Evolutionary conservation across 2,888 invertebrate species (phyloP).

Genomic region (Scotopteryx bipunctaria): DNA sequence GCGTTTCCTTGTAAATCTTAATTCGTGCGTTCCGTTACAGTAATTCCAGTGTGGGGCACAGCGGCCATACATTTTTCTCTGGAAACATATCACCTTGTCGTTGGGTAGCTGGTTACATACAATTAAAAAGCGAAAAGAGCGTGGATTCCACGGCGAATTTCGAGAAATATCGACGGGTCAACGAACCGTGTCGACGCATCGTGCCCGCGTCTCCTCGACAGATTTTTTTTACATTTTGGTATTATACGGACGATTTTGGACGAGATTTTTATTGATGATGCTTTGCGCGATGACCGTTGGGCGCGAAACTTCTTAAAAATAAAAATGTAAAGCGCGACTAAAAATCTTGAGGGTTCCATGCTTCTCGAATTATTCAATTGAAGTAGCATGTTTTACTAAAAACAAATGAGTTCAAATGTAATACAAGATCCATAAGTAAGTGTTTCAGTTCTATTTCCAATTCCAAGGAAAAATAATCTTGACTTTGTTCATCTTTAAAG

Average conservation of each 20-base stretch:
- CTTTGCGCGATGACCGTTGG: constrained; percentile 37
- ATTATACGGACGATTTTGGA: constrained; percentile 62
- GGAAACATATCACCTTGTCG: constrained; percentile 78
- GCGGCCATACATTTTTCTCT: constrained; percentile 64
- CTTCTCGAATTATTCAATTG: no score
- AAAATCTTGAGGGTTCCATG: no score
- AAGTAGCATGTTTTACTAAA: no score
- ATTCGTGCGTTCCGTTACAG: constrained; percentile 73
- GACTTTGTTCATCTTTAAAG: no score
- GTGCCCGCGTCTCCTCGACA: constrained; percentile 70
- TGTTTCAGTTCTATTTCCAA: no score
- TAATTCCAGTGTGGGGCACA: constrained; percentile 66
- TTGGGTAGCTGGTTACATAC: constrained; percentile 74
- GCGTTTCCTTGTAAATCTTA: constrained; percentile 68
- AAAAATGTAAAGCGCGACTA: neutral
- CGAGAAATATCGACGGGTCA: constrained; percentile 82
- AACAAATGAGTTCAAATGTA: no score
- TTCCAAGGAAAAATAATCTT: no score
- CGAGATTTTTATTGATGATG: constrained; percentile 53
- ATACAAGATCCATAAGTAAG: no score
- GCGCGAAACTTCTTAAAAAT: constrained; percentile 18
- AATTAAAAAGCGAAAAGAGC: constrained; percentile 82
- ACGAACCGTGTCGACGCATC: constrained; percentile 78
- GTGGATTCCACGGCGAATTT: constrained; percentile 78
- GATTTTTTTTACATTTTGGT: constrained; percentile 67